Conservation (phyloP, 2,888 invertebrate species). For the Tetragonisca angustula region DNA sequence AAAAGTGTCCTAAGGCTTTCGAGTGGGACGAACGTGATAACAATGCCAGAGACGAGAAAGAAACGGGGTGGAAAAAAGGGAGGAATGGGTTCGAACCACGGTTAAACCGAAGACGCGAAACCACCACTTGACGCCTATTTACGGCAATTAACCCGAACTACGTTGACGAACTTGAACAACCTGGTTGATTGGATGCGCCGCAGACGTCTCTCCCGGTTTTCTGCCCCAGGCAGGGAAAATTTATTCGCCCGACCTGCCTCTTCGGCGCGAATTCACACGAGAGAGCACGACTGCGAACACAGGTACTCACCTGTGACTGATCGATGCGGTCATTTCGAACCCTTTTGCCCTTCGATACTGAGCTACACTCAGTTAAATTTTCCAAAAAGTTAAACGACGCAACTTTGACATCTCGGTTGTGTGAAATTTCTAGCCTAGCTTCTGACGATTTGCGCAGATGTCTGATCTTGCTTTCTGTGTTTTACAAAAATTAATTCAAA, state of each 20-base stretch:
- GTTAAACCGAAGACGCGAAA: conserved; percentile 66
- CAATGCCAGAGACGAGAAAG: too few relatives aligned
- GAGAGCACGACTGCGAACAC: neutral
- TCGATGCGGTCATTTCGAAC: too few relatives aligned
- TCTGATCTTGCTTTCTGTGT: too few relatives aligned
- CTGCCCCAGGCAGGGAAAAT: conserved; percentile 4
- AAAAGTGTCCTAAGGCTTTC: too few relatives aligned
- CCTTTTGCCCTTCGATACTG: too few relatives aligned
- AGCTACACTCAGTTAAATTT: too few relatives aligned
- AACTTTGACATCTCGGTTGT: too few relatives aligned
- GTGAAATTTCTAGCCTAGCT: too few relatives aligned
- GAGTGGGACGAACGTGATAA: too few relatives aligned
- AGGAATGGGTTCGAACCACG: conserved; percentile 20
- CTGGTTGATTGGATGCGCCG: conserved; percentile 60
- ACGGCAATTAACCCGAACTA: conserved; percentile 74
- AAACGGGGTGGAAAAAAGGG: neutral
- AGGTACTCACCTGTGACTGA: neutral
- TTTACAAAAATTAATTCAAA: too few relatives aligned
- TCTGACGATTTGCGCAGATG: too few relatives aligned
- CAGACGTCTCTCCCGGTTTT: conserved; percentile 19
- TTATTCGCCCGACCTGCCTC: conserved; percentile 29
- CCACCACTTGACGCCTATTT: conserved; percentile 76
- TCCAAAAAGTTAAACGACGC: too few relatives aligned
- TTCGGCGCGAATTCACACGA: conserved; percentile 5
- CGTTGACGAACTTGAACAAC: conserved; percentile 76